phyloP scores from a whole-genome alignment of 2,113 vertebrate genomes.

The Plecotus auritus region DNA sequence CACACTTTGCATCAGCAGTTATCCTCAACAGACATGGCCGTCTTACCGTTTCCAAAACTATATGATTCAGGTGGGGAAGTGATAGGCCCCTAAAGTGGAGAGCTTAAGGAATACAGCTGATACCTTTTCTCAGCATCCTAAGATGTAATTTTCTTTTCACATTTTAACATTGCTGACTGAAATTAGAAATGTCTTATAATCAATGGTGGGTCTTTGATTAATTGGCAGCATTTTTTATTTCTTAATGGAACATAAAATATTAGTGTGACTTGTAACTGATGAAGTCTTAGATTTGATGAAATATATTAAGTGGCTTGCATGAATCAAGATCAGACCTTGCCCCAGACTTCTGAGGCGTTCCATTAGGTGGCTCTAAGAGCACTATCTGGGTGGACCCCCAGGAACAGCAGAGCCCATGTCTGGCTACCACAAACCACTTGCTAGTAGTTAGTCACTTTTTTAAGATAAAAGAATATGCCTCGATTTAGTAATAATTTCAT shows the following conservation, averaged over 20 bases:
- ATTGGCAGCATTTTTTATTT: constrained; percentile 47
- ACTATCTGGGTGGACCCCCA: background rate
- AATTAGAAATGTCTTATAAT: constrained; percentile 38
- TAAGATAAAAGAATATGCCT: background rate
- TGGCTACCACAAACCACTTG: background rate
- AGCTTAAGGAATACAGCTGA: background rate
- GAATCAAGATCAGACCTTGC: background rate
- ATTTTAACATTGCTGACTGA: background rate
- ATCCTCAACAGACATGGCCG: background rate
- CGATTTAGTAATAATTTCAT: background rate
- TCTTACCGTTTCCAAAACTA: background rate
- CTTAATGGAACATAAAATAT: constrained; percentile 57
- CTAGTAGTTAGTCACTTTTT: background rate
- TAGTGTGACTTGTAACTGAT: background rate
- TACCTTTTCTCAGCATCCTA: background rate
- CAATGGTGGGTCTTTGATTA: constrained; percentile 12
- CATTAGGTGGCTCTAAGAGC: background rate
- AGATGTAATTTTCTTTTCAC: constrained; percentile 23
- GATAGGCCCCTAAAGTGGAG: background rate
- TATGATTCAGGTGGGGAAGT: background rate
- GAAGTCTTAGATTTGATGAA: constrained; percentile 46
- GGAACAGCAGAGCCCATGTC: accelerated
- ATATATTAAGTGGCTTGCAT: background rate
- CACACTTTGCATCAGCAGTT: background rate
- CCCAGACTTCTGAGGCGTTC: background rate